Evolutionary conservation across 2,113 vertebrate species (phyloP).

Genomic region (Sciurus niger): DNA sequence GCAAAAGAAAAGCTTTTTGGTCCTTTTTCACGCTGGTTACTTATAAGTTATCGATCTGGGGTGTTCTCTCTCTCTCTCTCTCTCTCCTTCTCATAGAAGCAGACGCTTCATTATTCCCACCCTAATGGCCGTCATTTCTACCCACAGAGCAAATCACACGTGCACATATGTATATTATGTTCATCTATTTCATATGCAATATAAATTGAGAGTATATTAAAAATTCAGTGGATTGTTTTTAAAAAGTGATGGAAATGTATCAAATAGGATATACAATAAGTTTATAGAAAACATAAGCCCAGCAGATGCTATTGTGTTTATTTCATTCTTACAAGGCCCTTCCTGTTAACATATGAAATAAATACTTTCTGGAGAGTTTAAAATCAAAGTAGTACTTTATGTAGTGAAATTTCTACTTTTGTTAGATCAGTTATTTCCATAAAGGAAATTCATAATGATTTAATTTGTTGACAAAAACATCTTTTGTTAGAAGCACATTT

Average conservation of each 20-base stretch:
- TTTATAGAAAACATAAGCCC: not conserved
- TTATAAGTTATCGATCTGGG: conserved; percentile 2
- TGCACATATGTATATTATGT: accelerated
- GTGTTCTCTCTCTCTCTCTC: not conserved
- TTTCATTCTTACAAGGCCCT: not conserved
- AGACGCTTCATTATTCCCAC: not conserved
- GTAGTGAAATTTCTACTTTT: not conserved
- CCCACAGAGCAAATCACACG: not conserved
- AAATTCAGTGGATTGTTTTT: not conserved
- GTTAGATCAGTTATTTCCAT: conserved; percentile 1
- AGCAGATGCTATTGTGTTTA: not conserved
- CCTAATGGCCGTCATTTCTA: conserved; percentile 7
- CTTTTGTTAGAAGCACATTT: conserved; percentile 44
- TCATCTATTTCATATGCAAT: not conserved
- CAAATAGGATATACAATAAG: not conserved
- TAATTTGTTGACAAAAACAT: not conserved
- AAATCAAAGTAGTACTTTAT: not conserved
- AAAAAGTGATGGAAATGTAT: not conserved
- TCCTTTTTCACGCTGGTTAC: not conserved
- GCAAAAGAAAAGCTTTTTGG: not conserved
- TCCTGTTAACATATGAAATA: not conserved
- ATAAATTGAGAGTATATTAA: not conserved
- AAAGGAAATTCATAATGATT: conserved; percentile 38
- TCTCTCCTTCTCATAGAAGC: not conserved
- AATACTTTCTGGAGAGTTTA: not conserved